Evolutionary conservation across 2,113 vertebrate species (phyloP).

Genomic region (Laterallus jamaicensis): DNA sequence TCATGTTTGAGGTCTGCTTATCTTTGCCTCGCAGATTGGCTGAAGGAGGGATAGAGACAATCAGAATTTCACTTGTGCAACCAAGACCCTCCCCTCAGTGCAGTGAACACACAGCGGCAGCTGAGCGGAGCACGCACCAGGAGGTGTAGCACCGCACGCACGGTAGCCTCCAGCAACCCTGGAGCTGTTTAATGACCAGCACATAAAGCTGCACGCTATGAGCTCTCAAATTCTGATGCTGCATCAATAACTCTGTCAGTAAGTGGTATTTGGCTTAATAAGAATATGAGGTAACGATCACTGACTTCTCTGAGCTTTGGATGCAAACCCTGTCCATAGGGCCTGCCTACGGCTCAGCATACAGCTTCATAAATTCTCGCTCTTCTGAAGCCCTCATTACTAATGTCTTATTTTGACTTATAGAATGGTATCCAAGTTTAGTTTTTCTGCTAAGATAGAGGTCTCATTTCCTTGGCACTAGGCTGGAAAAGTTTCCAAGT

Average conservation of each 20-base stretch:
- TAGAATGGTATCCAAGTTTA: not conserved
- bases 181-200: not conserved
- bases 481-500: not conserved
- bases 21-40: not conserved
- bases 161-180: not conserved
- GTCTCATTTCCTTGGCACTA: not conserved
- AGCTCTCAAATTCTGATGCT: not conserved
- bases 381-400: not conserved
- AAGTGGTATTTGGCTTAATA: not conserved
- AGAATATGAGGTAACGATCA: not conserved
- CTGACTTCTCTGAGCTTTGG: not conserved
- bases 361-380: not conserved
- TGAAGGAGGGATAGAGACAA: not conserved
- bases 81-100: not conserved
- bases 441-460: not conserved
- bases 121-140: not conserved
- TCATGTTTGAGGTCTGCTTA: not conserved
- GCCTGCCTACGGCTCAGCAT: not conserved
- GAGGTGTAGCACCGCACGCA: not conserved
- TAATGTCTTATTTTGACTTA: not conserved
- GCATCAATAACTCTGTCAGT: not conserved
- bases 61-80: not conserved
- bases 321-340: not conserved
- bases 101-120: rapidly evolving
- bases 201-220: rapidly evolving